Conservation (phyloP, 2,797 vertebrate species). For the Sebastes flavidus region DNA sequence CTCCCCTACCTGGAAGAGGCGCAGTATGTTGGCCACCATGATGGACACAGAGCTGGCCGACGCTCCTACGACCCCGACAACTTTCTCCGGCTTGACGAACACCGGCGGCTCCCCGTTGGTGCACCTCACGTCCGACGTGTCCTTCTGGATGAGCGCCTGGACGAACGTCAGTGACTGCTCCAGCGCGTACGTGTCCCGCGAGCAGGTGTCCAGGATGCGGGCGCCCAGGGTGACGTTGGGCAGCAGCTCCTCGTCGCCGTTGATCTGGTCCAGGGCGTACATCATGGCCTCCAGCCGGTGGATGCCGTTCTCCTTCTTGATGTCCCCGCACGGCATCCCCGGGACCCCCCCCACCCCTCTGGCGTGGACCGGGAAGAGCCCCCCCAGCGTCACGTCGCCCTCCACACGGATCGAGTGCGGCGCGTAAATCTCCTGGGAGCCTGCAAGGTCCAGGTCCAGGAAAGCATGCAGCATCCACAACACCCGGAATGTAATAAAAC, state of each 20-base stretch:
- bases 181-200: constrained; percentile 94
- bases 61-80: constrained; percentile 94
- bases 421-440: constrained; percentile 92
- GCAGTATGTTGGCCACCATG: constrained; percentile 97
- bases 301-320: constrained; percentile 94
- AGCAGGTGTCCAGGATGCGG: constrained; percentile 95
- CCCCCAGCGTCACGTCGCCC: constrained; percentile 95
- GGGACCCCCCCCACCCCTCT: constrained; percentile 76
- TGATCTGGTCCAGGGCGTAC: constrained; percentile 95
- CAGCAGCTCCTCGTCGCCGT: constrained; percentile 92
- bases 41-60: constrained; percentile 87
- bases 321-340: constrained; percentile 91
- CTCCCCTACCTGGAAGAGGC: constrained; percentile 92
- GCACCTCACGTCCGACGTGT: constrained; percentile 94
- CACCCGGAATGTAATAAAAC: constrained; percentile 56
- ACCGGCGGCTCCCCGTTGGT: constrained; percentile 95
- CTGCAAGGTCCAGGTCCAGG: constrained; percentile 65
- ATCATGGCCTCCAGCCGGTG: constrained; percentile 98
- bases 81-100: constrained; percentile 94
- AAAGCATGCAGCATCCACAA: constrained; percentile 73
- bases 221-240: constrained; percentile 95
- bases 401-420: constrained; percentile 95
- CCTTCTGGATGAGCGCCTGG: constrained; percentile 96
- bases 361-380: constrained; percentile 94
- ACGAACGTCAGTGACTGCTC: constrained; percentile 98